Percentiles rank a stretch among this genome's conserved stretches.
Evolutionary conservation across 2,113 vertebrate species (phyloP).

Genomic region (Lycaon pictus): DNA sequence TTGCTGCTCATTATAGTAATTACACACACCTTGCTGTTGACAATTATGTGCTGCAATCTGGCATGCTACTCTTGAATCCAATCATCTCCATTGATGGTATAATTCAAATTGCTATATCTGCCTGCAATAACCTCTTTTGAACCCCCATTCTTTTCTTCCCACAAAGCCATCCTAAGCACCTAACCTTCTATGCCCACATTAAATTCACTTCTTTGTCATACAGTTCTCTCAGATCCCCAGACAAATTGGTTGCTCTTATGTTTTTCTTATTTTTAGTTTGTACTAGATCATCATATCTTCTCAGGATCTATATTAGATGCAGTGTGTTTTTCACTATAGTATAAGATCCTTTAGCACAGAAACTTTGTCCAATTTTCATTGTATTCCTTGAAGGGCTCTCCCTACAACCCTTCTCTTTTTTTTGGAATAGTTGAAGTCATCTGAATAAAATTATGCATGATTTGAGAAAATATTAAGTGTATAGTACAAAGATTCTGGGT

Average conservation of each 20-base stretch:
- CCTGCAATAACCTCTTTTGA: neutral
- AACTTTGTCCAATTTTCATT: neutral
- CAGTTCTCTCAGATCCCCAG: neutral
- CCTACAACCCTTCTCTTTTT: neutral
- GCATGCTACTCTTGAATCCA: neutral
- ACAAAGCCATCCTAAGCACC: neutral
- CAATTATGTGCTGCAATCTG: neutral
- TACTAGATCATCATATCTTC: neutral
- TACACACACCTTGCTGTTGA: neutral
- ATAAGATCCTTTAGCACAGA: neutral
- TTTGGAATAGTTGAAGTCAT: neutral
- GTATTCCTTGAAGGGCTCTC: neutral
- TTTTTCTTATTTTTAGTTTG: neutral
- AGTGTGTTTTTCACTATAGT: neutral
- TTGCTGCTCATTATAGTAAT: neutral
- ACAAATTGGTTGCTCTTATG: neutral
- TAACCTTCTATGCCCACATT: neutral
- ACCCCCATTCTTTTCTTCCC: neutral
- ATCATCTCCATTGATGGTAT: neutral
- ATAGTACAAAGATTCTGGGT: neutral
- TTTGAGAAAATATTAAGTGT: neutral
- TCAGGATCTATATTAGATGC: neutral
- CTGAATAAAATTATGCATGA: neutral
- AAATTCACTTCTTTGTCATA: constrained; percentile 10
- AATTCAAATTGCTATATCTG: neutral